Evolutionary conservation across 2,113 vertebrate species (phyloP).

Genomic region (Mohoua ochrocephala): DNA sequence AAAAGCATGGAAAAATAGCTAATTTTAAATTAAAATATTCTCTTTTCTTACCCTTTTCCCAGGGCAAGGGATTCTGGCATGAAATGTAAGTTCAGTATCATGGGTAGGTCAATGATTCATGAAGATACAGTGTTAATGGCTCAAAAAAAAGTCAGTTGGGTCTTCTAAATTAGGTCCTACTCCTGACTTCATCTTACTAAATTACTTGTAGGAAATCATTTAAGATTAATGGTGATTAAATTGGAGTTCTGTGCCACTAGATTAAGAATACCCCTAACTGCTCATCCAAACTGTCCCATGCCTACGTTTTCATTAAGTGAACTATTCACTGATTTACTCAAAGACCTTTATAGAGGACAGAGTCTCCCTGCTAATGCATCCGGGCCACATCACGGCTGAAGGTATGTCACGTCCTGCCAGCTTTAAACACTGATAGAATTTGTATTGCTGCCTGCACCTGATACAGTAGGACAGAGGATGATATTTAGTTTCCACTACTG

Average conservation of each 20-base stretch:
- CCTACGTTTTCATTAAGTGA: rapidly evolving
- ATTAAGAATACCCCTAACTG: not conserved
- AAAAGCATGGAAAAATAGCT: not conserved
- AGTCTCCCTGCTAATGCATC: not conserved
- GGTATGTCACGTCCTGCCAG: not conserved
- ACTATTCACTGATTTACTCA: not conserved
- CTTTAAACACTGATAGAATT: not conserved
- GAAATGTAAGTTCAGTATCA: not conserved
- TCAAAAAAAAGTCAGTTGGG: not conserved
- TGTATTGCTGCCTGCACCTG: not conserved
- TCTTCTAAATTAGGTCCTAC: not conserved
- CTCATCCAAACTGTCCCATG: not conserved
- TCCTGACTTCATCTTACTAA: not conserved
- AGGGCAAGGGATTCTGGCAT: not conserved
- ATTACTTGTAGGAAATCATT: not conserved
- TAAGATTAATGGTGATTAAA: not conserved
- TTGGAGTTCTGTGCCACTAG: not conserved
- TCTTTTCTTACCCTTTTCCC: not conserved
- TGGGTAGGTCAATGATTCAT: not conserved
- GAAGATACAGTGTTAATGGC: not conserved
- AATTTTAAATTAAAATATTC: not conserved
- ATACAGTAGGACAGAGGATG: not conserved
- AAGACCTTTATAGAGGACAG: not conserved
- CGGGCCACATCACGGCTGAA: rapidly evolving
- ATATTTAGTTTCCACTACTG: not conserved